Base-by-base conservation (phyloP, 2,888 invertebrate species). In the Timema cristinae region DNA sequence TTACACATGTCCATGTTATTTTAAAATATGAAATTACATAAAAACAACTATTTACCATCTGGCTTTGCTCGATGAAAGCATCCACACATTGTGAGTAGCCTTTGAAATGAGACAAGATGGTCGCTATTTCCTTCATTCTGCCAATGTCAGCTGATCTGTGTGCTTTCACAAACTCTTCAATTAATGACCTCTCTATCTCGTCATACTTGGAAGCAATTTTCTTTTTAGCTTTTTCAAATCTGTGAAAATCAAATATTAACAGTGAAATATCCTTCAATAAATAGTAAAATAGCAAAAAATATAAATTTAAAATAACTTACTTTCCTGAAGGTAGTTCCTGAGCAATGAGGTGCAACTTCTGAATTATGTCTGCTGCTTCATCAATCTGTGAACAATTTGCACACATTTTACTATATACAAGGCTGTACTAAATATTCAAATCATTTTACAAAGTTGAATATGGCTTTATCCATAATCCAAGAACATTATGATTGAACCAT, bases 311-410 rank as follows among this genome's bases (percentile, higher is more conserved):
- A 74, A 69, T 75, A 74, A 78, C 81, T 81, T 82, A 88, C 88
- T 93, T 94, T 73, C 92, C 92, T 0, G 90, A 86, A 0, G 97
- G 96, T 61, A 98, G 84, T 83, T 99, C 98, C 85, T 98, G 97
- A 0, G 97, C 92, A 77, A 99, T 97, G 32, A 96, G 89, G 81
- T 96, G 92, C 1, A 99, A 85, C 81, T 99, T 98, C 82, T 98
- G 97, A 77, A 99, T 97, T 6, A 98, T 91, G 84, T 98, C 97
- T 10, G 98, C 98, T 32, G 98, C 96, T 84, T 98, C 94, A 80
- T 94, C 91, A 54, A 98, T 84, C 92, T 94, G 79, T 69, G 84
- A 68, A 63, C 63, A n/a, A 32, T 4, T 63, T 63, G 4, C 7
- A 63, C 32, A 32, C 32, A 32, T 32, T 32, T 32, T 32, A 32